Evolutionary conservation across 2,113 vertebrate genomes (phyloP), one percentile per base, ranked within the genome.

Genomic region (Sminthopsis crassicaudata): DNA sequence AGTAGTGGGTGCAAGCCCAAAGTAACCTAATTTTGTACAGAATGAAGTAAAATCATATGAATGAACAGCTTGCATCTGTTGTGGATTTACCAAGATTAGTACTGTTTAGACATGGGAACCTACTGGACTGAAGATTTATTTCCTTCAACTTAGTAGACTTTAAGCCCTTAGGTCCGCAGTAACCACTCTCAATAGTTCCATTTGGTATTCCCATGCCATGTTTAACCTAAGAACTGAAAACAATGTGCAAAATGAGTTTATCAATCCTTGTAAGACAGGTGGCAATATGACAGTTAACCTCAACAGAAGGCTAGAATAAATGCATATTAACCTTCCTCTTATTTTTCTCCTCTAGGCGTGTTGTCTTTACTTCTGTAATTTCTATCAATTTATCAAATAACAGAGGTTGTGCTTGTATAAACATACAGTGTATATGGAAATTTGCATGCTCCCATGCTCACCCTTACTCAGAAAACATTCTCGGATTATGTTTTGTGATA

Each of bases 331-430:
- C 46, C 19, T 6, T 6, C 53, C 27, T 5, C 8, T 16, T 14
- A 3, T 10, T 2, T 0, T 19, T 54, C 53, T 0, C 12, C 0
- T 1, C 2, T 4, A 0, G 67, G 67, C 16, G 42, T 84, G 10
- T 2, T 0, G 8, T 8, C 0, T 0, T 1, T 23, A 23, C 26
- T 23, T 23, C 22, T 30, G 53, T 10, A 1, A 10, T 9, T 25
- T 26, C 48, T 46, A 3, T 2, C 0, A 0, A 0, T 8, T 10
- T 26, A 36, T 90, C 46, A 24, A 0, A 0, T 23, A 60, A 51
- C n/a, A 89, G 30, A 42, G n/a, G 14, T 0, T 3, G 54, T 27
- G 1, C 0, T 0, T 0, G 50, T 5, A 42, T 19, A 42, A 16
- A 84, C n/a, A 84, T 42, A 1, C 0, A 0, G 19, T 3, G 51